These are phyloP conservation scores for Phalacrocorax brasilianus DNA, from an alignment of 2,113 vertebrate species.

Conservation along the genomic window DNA sequence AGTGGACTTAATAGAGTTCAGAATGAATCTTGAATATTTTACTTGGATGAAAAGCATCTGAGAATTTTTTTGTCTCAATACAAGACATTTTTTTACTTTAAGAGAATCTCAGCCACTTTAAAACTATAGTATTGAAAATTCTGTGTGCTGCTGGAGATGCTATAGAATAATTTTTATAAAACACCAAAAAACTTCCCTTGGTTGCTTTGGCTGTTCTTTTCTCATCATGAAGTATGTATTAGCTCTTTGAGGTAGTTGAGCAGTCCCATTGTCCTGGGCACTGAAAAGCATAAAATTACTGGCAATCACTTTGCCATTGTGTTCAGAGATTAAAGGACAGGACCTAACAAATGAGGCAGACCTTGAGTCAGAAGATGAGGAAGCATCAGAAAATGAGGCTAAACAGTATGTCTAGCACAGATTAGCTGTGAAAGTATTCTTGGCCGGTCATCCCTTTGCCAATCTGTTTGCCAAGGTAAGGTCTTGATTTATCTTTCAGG, in stretches of 20 bases:
- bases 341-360: background rate
- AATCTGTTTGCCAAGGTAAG: background rate
- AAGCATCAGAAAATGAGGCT: background rate
- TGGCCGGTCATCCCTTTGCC: background rate
- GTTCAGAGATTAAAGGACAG: background rate
- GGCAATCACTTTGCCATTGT: conserved; percentile 18
- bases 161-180: background rate
- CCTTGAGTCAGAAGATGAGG: background rate
- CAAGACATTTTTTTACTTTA: background rate
- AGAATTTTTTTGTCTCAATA: background rate
- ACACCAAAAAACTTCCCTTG: background rate
- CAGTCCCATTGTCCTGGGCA: background rate
- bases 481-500: background rate
- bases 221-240: background rate
- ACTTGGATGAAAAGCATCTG: background rate
- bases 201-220: background rate
- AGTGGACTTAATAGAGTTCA: background rate
- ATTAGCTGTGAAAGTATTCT: background rate
- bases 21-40: background rate
- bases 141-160: background rate
- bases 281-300: background rate
- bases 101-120: background rate
- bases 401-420: background rate
- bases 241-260: background rate
- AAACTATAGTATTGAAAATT: background rate